Conservation (phyloP, 1,140 invertebrate species). For the Magallana ariakensis region DNA sequence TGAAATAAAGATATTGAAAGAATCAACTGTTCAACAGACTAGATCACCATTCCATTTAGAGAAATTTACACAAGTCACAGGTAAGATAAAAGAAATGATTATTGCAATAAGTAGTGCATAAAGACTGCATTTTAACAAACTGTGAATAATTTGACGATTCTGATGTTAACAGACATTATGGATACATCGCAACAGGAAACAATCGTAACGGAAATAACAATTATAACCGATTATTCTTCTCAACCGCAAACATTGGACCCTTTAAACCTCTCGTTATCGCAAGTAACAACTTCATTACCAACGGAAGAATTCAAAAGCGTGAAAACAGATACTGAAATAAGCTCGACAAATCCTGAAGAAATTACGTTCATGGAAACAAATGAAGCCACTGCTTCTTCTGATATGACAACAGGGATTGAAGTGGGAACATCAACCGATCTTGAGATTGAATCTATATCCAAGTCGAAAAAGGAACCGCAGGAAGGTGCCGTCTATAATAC, state of each 20-base stretch:
- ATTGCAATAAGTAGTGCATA: too few relatives aligned
- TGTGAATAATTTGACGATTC: too few relatives aligned
- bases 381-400: not conserved
- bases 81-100: too few relatives aligned
- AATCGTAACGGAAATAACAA: not conserved
- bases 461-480: not conserved
- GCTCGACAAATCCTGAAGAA: not conserved
- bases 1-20: too few relatives aligned
- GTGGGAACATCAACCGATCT: not conserved
- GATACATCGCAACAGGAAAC: not conserved
- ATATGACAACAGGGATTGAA: not conserved
- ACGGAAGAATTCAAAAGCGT: not conserved
- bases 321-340: constrained; percentile 18
- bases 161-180: not conserved
- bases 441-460: not conserved
- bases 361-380: not conserved
- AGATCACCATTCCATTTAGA: too few relatives aligned
- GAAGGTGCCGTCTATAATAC: not conserved
- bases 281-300: not conserved
- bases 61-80: too few relatives aligned
- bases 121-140: too few relatives aligned
- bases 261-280: not conserved
- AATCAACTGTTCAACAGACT: too few relatives aligned
- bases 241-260: not conserved
- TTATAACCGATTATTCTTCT: not conserved